Evolutionary conservation across 2,888 invertebrate genomes (phyloP).

Genomic region (Hydriomena furcata): DNA sequence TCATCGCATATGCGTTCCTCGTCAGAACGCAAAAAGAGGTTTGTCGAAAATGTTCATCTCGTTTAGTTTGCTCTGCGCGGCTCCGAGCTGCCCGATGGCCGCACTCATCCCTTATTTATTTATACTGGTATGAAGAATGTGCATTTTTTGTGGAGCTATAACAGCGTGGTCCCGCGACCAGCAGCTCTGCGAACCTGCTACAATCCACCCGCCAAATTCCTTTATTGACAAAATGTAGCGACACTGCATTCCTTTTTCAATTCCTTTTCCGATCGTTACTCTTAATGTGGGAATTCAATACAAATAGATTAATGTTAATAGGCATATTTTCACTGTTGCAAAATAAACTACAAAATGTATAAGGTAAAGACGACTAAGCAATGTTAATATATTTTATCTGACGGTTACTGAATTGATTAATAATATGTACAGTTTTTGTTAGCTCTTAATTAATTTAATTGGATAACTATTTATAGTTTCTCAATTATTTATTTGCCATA

Average conservation of each 20-base stretch:
- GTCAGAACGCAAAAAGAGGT: slow-evolving; percentile 77
- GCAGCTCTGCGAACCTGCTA: slow-evolving; percentile 25
- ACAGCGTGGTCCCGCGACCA: slow-evolving; percentile 57
- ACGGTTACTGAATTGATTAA: slow-evolving; percentile 21
- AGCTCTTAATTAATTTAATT: slow-evolving; percentile 28
- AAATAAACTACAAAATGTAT: slow-evolving; percentile 25
- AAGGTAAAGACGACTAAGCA: slow-evolving; percentile 33
- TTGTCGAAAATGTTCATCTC: slow-evolving; percentile 78
- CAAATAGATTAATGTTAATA: slow-evolving; percentile 54
- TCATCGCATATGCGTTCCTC: slow-evolving; percentile 81
- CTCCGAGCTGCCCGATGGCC: slow-evolving; percentile 52
- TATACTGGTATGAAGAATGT: slow-evolving; percentile 80
- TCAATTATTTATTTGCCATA: slow-evolving; percentile 15
- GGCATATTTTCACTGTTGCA: slow-evolving; percentile 36
- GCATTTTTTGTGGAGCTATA: slow-evolving; percentile 69
- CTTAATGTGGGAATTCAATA: slow-evolving; percentile 68
- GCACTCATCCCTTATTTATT: slow-evolving; percentile 82
- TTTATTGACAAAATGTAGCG: slow-evolving; percentile 77
- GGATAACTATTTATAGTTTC: slow-evolving; percentile 21
- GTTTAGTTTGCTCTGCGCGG: slow-evolving; percentile 64
- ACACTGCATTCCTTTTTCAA: slow-evolving; percentile 63
- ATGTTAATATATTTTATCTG: slow-evolving; percentile 34
- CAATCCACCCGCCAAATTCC: slow-evolving; percentile 71
- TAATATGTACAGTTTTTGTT: slow-evolving; percentile 24
- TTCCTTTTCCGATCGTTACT: slow-evolving; percentile 68